Evolutionary conservation across 2,888 invertebrate species (phyloP).

Genomic region (Spilosoma lubricipeda): DNA sequence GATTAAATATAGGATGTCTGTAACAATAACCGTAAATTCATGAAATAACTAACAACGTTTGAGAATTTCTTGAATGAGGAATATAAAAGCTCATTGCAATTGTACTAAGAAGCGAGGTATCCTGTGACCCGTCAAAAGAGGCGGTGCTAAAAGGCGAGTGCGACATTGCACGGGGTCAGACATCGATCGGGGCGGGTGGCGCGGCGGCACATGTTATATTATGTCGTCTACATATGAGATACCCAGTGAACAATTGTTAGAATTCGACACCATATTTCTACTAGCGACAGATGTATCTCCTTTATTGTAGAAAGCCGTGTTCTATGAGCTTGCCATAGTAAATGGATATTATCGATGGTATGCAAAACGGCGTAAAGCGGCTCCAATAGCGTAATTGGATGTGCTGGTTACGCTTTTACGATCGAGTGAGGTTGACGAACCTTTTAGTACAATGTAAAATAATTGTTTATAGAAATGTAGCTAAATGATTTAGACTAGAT

Average conservation of each 20-base stretch:
- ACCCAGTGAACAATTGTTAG: slow-evolving; percentile 62
- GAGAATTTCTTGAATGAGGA: background rate
- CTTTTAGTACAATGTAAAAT: slow-evolving; percentile 10
- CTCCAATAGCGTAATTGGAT: slow-evolving; percentile 31
- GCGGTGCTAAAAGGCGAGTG: slow-evolving; percentile 69
- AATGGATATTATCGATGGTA: slow-evolving; percentile 47
- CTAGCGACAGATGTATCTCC: slow-evolving; percentile 35
- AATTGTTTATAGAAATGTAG: slow-evolving; percentile 2
- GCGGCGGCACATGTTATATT: slow-evolving; percentile 52
- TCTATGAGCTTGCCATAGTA: slow-evolving; percentile 43
- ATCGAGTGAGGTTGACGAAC: slow-evolving; percentile 35
- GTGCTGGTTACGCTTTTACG: slow-evolving; percentile 32
- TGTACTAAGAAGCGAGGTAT: slow-evolving; percentile 39
- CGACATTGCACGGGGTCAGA: slow-evolving; percentile 77
- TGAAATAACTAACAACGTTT: background rate
- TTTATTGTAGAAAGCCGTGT: slow-evolving; percentile 27
- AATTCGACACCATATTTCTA: slow-evolving; percentile 54
- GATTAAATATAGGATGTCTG: slow-evolving; percentile 29
- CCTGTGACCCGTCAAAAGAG: slow-evolving; percentile 66
- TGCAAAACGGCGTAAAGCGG: slow-evolving; percentile 37
- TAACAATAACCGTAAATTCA: background rate
- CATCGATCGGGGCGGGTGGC: slow-evolving; percentile 73
- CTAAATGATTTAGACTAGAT: background rate
- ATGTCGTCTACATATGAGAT: slow-evolving; percentile 38
- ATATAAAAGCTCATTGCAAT: slow-evolving; percentile 28